Base-by-base conservation (phyloP, 1,140 invertebrate species). In the Sarcophaga peregrina region DNA sequence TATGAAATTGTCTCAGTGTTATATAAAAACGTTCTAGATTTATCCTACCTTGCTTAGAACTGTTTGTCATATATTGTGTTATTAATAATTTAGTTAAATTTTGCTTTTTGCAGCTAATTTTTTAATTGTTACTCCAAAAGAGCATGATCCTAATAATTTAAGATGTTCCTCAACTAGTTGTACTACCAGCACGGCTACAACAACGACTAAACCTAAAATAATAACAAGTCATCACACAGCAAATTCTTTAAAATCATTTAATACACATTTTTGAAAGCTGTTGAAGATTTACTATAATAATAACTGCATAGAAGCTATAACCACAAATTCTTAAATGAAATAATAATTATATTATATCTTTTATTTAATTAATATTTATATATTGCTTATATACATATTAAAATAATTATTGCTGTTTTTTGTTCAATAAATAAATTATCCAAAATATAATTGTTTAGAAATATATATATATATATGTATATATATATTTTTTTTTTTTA, bases 91-190 rank as follows among this genome's bases (percentile, higher is more conserved):
- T 78, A 25, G 17, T 78, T 47, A 20, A 52, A 13, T 78, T 78
- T 78, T 50, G 75, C 75, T 78, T 78, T 78, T 78, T 78, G 25
- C 75, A 78, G 75, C 75, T 47, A 20, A 20, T 20, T 78, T 78
- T 46, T 50, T 20, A 47, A 78, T 78, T 45, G 75, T 50, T 50
- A 37, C 75, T 52, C 25, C 75, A 50, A 78, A 52, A 78, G 20
- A n/a, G 75, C 75, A 78, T 52, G 75, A 17, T 17, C 75, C 75
- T 52, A 78, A 78, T 52, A 78, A 20, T 48, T 78, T 78, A 78
- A 48, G 75, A 78, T 50, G 75, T 78, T 78, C 75, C 75, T 78
- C 75, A 20, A 20, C 75, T 52, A 46, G 45, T 48, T 76, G 73
- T 74, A 45, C 46, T 47, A 76, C 45, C n/a, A 48, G 45, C 74